Base-by-base conservation (phyloP, 2,113 vertebrate genomes). In the Lynx canadensis region DNA sequence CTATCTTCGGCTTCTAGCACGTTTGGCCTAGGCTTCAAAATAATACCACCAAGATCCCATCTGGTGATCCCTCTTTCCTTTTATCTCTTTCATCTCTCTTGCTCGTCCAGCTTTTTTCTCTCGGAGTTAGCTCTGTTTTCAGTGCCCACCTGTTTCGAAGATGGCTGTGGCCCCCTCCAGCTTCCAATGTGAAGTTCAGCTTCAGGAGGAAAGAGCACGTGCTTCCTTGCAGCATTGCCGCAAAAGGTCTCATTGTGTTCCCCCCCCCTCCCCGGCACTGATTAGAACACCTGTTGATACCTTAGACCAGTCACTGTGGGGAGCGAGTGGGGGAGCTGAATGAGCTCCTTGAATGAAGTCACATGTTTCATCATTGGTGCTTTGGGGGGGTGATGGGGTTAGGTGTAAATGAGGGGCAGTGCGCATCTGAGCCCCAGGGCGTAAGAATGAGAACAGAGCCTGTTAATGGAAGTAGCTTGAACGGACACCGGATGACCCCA, bases 341-440 rank as follows among this genome's bases (percentile, higher is more conserved):
- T 21, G 50, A 27, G 18, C 6, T n/a, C 6, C 4, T 68, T 74
- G 71, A 31, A 15, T 10, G 48, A 60, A 36, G 38, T 68, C 25
- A 41, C 1, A 1, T 10, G 7, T 33, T 29, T 45, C 60, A 38
- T n/a, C 27, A 29, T 9, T 57, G 68, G 23, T 21, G 18, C 69
- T 69, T 76, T 73, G n/a, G 0, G 3, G 19, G 19, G 3, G 18
- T 25, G n/a, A 31, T 1, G 16, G 38, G 31, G 33, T 14, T 4
- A 73, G 3, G 38, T 7, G 13, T 18, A 12, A 1, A 3, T 6
- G 12, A 60, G 13, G 7, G 7, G 14, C 18, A 1, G 5, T 48
- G 12, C 66, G 29, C 7, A 6, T 29, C 57, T 38, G 48, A 69
- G 27, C 19, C 16, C n/a, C 7, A 13, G 12, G 11, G 11, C 21